Percentiles rank a stretch among this genome's conserved stretches.
Conservation (phyloP, 1,140 invertebrate genomes). For the Lordiphosa stackelbergi region DNA sequence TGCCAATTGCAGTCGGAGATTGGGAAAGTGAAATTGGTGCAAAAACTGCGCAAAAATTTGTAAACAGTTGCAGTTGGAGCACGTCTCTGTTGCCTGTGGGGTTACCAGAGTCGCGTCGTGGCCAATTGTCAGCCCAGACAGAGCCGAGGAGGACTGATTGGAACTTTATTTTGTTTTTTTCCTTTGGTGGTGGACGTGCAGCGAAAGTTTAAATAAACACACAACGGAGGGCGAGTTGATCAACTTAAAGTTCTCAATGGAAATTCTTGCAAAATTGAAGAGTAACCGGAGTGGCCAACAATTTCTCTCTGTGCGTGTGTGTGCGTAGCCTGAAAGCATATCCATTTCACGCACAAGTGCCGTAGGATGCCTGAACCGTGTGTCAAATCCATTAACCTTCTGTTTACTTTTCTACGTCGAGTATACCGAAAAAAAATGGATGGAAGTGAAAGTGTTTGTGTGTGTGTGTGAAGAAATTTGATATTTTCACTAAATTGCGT, state of each 20-base stretch:
- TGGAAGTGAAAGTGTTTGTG: constrained; percentile 34
- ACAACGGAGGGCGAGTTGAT: constrained; percentile 2
- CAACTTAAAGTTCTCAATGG: constrained; percentile 14
- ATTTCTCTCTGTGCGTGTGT: constrained; percentile 40
- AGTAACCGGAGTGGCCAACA: constrained; percentile 5
- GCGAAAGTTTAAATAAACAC: constrained; percentile 71
- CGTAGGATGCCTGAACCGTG: constrained; percentile 54
- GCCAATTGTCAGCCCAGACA: constrained; percentile 59
- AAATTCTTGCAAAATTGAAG: constrained; percentile 16
- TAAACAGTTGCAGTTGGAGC: constrained; percentile 69
- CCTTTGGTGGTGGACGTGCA: constrained; percentile 54
- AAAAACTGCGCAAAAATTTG: constrained; percentile 66
- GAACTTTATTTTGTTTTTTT: constrained; percentile 38
- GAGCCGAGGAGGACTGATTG: constrained; percentile 56
- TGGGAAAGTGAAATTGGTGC: constrained; percentile 47
- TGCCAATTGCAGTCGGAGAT: constrained; percentile 14
- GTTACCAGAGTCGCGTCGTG: constrained; percentile 24
- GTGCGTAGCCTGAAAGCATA: constrained; percentile 70
- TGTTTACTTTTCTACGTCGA: constrained; percentile 76
- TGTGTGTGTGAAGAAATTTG: constrained; percentile 55
- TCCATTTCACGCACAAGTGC: constrained; percentile 73
- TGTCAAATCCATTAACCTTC: constrained; percentile 77
- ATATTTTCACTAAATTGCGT: constrained; percentile 75
- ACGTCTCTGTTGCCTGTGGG: constrained; percentile 26
- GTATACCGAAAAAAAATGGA: constrained; percentile 17